Evolutionary conservation across 2,797 vertebrate genomes (phyloP), one percentile per base, ranked within the genome.

Genomic region (Champsocephalus gunnari): DNA sequence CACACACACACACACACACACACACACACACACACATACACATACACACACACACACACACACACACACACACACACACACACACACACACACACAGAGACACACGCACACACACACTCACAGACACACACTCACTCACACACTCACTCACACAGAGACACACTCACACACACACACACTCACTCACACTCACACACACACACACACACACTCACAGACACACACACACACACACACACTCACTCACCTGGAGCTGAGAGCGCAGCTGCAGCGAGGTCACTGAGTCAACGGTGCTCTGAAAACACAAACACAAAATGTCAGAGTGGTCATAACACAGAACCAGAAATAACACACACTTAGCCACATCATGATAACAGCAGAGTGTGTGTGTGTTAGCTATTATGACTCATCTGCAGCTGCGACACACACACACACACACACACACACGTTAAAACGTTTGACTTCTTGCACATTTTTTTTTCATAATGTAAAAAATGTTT

Each of bases 241-340:
- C 82, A 79, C 94, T 94, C 93, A 99, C 98, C 96, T 99, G 97
- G 89, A 97, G 95, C 92, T 98, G 96, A 72, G 97, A 97, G 88
- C 95, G 96, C 85, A 99, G 96, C 93, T 97, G 96, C 89, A 96
- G 89, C 71, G 97, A 97, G 84, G 95, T 88, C 83, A 84, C 93
- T 92, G 95, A 94, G 87, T 98, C 97, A 74, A 94, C 82, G 92
- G 96, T 97, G 94, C 95, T 96, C 98, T 99, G 91, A 95, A 89
- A 87, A 34, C 7, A 34, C 34, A 34, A 5, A 34, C 34, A 34
- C 34, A 34, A 80, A 90, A 77, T 88, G 75, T 82, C 49, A 71
- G 69, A 63, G 79, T 88, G 85, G 73, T 83, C 87, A 55, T 12
- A 76, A 66, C 54, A 73, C 77, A 72, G 28, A 77, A 83, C 88